Evolutionary conservation across 2,113 vertebrate species (phyloP).

Genomic region (Jaculus jaculus): DNA sequence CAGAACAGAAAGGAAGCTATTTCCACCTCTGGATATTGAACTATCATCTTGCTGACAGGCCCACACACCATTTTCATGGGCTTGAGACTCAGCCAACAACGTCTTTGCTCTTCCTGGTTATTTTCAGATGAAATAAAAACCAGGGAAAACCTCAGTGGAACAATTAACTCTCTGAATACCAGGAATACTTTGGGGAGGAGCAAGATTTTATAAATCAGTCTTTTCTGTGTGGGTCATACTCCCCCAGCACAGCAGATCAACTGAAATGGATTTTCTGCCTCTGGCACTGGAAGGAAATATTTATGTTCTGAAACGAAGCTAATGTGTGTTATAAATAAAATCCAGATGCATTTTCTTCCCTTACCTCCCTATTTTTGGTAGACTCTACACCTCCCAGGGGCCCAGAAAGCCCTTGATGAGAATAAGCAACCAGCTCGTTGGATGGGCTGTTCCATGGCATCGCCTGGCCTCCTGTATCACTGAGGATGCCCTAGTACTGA

Average conservation of each 20-base stretch:
- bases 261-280: slow-evolving; percentile 31
- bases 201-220: not conserved
- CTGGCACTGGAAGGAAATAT: slow-evolving; percentile 39
- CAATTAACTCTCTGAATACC: slow-evolving; percentile 11
- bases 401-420: too few relatives aligned
- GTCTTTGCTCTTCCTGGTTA: not conserved
- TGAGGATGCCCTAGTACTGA: not conserved
- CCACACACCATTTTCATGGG: not conserved
- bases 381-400: not conserved
- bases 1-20: not conserved
- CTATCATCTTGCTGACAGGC: not conserved
- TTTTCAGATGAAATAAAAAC: slow-evolving; percentile 49
- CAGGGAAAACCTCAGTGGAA: slow-evolving; percentile 28
- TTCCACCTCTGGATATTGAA: not conserved
- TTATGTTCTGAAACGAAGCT: slow-evolving; percentile 38
- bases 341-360: not conserved
- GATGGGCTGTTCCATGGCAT: not conserved
- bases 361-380: not conserved
- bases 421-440: not conserved
- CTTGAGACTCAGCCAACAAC: not conserved
- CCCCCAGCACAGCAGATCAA: slow-evolving; percentile 12
- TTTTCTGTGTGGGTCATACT: not conserved
- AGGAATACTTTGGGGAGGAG: slow-evolving; percentile 6
- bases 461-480: not conserved
- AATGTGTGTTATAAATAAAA: slow-evolving; percentile 42